Conservation (phyloP, 2,113 vertebrate genomes). For the Gymnobelideus leadbeateri region DNA sequence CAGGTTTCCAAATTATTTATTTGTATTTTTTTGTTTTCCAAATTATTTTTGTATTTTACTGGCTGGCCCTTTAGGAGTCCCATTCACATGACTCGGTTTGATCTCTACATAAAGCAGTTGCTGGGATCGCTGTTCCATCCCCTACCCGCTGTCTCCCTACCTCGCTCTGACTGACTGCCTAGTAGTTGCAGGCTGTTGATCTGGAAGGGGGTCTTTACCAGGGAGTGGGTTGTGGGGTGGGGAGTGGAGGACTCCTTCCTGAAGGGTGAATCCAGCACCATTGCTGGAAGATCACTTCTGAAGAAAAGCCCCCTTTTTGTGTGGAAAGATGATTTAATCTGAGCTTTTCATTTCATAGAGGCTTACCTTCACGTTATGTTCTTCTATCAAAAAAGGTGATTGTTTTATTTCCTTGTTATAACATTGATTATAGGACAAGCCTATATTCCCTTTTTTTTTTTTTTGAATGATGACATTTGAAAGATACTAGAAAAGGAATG, state of each 20-base stretch:
- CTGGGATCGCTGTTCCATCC: neutral
- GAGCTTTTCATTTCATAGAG: neutral
- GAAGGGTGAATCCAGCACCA: too few relatives aligned
- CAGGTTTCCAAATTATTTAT: neutral
- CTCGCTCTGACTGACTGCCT: neutral
- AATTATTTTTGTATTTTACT: neutral
- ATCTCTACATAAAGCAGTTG: neutral
- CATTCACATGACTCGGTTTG: neutral
- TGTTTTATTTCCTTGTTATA: neutral
- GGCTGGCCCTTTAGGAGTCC: neutral
- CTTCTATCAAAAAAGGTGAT: neutral
- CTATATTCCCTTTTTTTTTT: neutral
- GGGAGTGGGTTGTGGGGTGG: neutral
- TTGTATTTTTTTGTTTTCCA: neutral
- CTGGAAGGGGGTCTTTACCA: neutral
- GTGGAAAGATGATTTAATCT: neutral
- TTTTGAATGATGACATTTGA: neutral
- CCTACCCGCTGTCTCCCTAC: neutral
- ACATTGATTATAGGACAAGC: neutral
- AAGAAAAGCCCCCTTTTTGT: rapidly evolving
- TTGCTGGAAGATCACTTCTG: neutral
- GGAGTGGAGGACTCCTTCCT: neutral
- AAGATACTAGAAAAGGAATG: neutral
- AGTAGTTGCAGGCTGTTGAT: neutral
- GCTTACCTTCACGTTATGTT: neutral